These are phyloP conservation scores for Ariopsis seemanni DNA, from an alignment of 2,113 vertebrate species.

Conservation along the genomic window DNA sequence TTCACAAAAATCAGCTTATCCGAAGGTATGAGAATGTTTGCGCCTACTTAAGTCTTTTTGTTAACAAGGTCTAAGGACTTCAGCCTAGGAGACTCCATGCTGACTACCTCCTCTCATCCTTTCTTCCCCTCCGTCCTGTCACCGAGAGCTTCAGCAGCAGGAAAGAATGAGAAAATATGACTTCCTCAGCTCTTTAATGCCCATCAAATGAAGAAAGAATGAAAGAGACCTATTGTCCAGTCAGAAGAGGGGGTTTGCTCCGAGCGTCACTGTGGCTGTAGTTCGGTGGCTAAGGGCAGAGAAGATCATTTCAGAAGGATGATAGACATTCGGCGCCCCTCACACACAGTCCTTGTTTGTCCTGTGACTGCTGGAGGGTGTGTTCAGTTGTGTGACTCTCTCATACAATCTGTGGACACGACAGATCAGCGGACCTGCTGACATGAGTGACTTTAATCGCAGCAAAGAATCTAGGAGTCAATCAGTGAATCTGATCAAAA, in stretches of 20 bases:
- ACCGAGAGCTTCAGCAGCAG: constrained; percentile 57
- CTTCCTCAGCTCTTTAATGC: constrained; percentile 85
- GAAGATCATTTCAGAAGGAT: constrained; percentile 91
- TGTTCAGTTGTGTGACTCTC: constrained; percentile 76
- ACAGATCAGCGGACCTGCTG: constrained; percentile 73
- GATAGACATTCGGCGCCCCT: constrained; percentile 82
- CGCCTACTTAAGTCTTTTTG: constrained; percentile 20
- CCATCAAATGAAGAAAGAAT: constrained; percentile 79
- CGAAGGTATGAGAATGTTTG: constrained; percentile 12
- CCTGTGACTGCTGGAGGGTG: constrained; percentile 78
- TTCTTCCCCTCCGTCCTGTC: constrained; percentile 50
- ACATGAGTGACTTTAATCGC: constrained; percentile 32
- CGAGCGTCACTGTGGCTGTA: constrained; percentile 69
- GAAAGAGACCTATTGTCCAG: constrained; percentile 89
- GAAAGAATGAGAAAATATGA: constrained; percentile 77
- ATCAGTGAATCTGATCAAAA: constrained; percentile 22
- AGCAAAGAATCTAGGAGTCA: constrained; percentile 9
- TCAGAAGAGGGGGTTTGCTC: constrained; percentile 78
- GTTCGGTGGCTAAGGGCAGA: constrained; percentile 72
- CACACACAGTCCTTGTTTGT: constrained; percentile 88
- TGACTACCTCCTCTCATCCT: constrained; percentile 50
- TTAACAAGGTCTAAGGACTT: constrained; percentile 10
- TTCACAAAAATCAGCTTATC: neutral
- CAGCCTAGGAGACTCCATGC: constrained; percentile 27
- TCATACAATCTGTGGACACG: constrained; percentile 97